A percentile compares a stretch with the other conserved stretches of the same genome.
These are phyloP conservation scores for Halichoeres trimaculatus DNA, from an alignment of 2,113 vertebrate species.

Conservation along the genomic window DNA sequence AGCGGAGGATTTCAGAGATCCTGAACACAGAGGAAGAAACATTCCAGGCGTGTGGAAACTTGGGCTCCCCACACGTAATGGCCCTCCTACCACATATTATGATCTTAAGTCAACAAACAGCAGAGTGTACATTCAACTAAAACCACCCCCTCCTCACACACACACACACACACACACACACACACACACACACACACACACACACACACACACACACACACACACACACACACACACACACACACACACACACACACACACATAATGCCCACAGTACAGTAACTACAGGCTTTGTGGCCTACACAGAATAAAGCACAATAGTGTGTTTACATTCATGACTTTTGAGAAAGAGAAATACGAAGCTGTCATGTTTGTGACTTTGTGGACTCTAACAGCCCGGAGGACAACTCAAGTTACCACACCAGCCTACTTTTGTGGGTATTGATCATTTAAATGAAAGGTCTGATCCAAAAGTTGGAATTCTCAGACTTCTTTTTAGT, in stretches of 20 bases:
- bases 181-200: constrained; percentile 8
- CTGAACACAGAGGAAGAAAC: constrained; percentile 61
- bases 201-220: constrained; percentile 6
- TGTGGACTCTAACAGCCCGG: constrained; percentile 36
- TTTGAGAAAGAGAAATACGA: constrained; percentile 53
- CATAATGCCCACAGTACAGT: constrained; percentile 16
- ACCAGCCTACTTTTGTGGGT: neutral
- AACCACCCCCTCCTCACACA: constrained; percentile 17
- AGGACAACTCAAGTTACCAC: constrained; percentile 29
- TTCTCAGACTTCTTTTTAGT: constrained; percentile 28
- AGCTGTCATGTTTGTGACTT: constrained; percentile 54
- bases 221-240: constrained; percentile 7
- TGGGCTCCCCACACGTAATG: constrained; percentile 67
- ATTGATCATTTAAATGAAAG: constrained; percentile 54
- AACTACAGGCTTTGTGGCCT: constrained; percentile 40
- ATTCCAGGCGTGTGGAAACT: constrained; percentile 71
- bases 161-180: constrained; percentile 7
- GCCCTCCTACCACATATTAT: constrained; percentile 71
- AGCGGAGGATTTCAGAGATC: constrained; percentile 47
- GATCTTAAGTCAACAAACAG: constrained; percentile 72
- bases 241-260: constrained; percentile 25
- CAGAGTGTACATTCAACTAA: constrained; percentile 58
- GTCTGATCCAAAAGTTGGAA: constrained; percentile 48
- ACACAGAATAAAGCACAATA: constrained; percentile 44
- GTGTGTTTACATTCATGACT: constrained; percentile 47